Evolutionary conservation across 2,888 invertebrate species (phyloP), one percentile per base, ranked within the genome.

Genomic region (Polyommatus iphigenia): DNA sequence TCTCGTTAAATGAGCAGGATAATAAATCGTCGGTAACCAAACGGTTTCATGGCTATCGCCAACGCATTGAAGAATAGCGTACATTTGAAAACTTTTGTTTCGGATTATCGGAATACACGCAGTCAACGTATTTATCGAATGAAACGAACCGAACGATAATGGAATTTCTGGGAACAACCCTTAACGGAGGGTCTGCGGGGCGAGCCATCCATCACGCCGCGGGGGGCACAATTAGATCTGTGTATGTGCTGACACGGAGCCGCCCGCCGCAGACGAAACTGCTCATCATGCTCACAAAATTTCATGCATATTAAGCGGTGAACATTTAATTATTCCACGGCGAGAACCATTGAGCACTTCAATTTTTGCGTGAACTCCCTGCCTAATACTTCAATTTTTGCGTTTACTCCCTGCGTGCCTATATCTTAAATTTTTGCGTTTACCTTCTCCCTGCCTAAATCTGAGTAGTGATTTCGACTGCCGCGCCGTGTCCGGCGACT

Each of bases 81-180:
- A 78, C 78, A 77, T 81, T 80, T 79, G 78, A 80, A 80, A 80
- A 79, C 79, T 79, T 80, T 82, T 82, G 84, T 83, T 82, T 79
- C 80, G 83, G 85, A 84, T 87, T 87, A 85, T 84, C 79, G 80
- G 84, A 87, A 85, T 73, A 46, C 82, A 81, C 78, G 79, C 83
- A 86, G 86, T 86, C 87, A 86, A 86, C 84, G 83, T 83, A 85
- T 85, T 32, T 87, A 88, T 88, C 88, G 90, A 90, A 90, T 87
- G 87, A 87, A 89, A 86, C 85, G 85, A 87, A 84, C 84, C 84
- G 84, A 83, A 87, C 89, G 88, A 91, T 93, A 92, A 92, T 92
- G 90, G 90, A 89, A 91, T 92, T 93, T 93, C 92, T 91, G 89
- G 89, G 90, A 93, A 93, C 92, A 91, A 91, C 93, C 93, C 93